Evolutionary conservation across 2,888 invertebrate genomes (phyloP).

Genomic region (Mactromeris polynyma): DNA sequence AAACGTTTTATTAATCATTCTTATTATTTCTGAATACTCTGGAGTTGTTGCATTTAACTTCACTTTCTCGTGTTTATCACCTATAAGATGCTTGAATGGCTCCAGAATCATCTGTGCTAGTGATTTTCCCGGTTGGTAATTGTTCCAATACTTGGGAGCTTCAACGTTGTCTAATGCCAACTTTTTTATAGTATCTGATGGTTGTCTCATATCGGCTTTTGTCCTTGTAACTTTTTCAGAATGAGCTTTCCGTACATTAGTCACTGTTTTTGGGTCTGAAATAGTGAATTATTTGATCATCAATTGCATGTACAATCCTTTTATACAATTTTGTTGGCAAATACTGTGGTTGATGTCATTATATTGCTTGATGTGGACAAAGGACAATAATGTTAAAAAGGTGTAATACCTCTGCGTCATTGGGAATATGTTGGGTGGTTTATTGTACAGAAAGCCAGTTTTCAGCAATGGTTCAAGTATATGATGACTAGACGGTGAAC

Average conservation of each 20-base stretch:
- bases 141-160: conserved; percentile 58
- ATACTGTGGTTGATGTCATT: too few relatives aligned
- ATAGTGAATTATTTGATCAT: background rate
- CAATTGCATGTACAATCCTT: too few relatives aligned
- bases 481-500: too few relatives aligned
- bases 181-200: conserved; percentile 54
- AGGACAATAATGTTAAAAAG: too few relatives aligned
- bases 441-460: too few relatives aligned
- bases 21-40: conserved; percentile 62
- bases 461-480: too few relatives aligned
- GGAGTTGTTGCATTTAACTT: conserved; percentile 16
- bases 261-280: conserved; percentile 29
- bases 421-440: too few relatives aligned
- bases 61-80: conserved; percentile 42
- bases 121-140: conserved; percentile 37
- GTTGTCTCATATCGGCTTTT: conserved; percentile 41
- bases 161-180: conserved; percentile 57
- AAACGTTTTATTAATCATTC: conserved; percentile 71
- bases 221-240: conserved; percentile 34
- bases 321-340: too few relatives aligned
- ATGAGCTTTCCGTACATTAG: conserved; percentile 40
- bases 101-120: conserved; percentile 13
- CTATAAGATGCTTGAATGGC: background rate
- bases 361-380: too few relatives aligned
- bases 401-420: too few relatives aligned